Evolutionary conservation across 2,888 invertebrate species (phyloP), one percentile per base, ranked within the genome.

Genomic region (Oscheius sp.): DNA sequence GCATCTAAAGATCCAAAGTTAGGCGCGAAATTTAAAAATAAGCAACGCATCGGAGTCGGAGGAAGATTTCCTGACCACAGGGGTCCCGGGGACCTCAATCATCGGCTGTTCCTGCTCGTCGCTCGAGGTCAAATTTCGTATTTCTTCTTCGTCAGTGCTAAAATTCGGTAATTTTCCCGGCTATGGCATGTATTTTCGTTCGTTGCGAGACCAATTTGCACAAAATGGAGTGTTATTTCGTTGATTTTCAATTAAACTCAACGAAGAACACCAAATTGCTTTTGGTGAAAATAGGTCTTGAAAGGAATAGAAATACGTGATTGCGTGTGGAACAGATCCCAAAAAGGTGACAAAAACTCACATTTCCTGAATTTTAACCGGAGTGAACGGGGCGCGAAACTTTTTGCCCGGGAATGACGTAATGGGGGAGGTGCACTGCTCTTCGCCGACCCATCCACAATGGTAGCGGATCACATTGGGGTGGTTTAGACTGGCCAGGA

Each of bases 391-490:
- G n/a, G 32, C 2, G 1, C 11, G 47, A 21, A 48, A 51, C n/a
- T 48, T 48, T 50, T 53, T 53, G 32, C 42, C 21, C 2, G 59
- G n/a, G 4, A 32, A 9, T 1, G 55, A 35, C 2, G 21, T 21
- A 37, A 55, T 9, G 2, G 48, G 47, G 7, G 9, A 33, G 48
- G 29, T 33, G 48, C 42, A 65, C 11, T 2, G 7, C 4, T 32
- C 21, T 55, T 53, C 35, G 11, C 85, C 85, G 76, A 88, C 51
- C 90, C 90, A 90, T 13, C 90, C 89, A 55, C 85, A 85, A 75
- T 90, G 89, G 77, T 90, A 90, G 11, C 90, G 88, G 5, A 90
- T 89, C 58, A 90, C 86, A 71, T 89, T 87, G 9, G 80, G 80
- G 75, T 90, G 90, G 10, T 85, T 84, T 55, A 90, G 77, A 37